Conservation (phyloP, 2,888 invertebrate genomes). For the Heliconius cydno region DNA sequence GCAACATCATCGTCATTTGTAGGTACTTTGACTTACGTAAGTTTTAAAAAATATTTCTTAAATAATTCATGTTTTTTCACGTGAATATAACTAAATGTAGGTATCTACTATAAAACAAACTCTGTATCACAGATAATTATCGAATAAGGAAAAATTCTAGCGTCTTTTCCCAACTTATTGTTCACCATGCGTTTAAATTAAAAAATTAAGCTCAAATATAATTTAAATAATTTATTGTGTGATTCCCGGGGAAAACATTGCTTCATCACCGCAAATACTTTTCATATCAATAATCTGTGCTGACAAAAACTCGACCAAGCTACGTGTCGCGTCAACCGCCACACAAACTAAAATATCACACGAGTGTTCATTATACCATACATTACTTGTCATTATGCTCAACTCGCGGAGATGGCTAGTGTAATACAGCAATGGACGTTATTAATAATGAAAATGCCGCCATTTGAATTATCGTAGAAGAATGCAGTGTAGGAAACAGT, state of each 20-base stretch:
- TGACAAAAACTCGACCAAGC: slow-evolving; percentile 47
- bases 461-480: slow-evolving; percentile 56
- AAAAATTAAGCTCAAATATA: slow-evolving; percentile 7
- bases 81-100: neutral
- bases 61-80: slow-evolving; percentile 6
- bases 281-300: slow-evolving; percentile 48
- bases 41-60: slow-evolving; percentile 11
- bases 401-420: slow-evolving; percentile 19
- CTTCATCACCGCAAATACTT: slow-evolving; percentile 43
- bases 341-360: neutral
- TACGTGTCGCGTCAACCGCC: slow-evolving; percentile 39
- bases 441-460: slow-evolving; percentile 47
- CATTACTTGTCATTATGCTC: slow-evolving; percentile 44
- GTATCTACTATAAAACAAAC: neutral
- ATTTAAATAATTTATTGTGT: slow-evolving; percentile 8
- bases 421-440: slow-evolving; percentile 56
- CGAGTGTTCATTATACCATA: slow-evolving; percentile 29
- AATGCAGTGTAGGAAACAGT: slow-evolving; percentile 59
- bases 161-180: neutral
- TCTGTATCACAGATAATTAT: neutral
- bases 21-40: slow-evolving; percentile 19
- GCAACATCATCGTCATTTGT: slow-evolving; percentile 29
- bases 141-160: neutral
- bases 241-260: slow-evolving; percentile 35
- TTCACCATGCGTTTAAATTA: neutral